Evolutionary conservation across 1,140 invertebrate species (phyloP).

Genomic region (Bathynomus jamesi): DNA sequence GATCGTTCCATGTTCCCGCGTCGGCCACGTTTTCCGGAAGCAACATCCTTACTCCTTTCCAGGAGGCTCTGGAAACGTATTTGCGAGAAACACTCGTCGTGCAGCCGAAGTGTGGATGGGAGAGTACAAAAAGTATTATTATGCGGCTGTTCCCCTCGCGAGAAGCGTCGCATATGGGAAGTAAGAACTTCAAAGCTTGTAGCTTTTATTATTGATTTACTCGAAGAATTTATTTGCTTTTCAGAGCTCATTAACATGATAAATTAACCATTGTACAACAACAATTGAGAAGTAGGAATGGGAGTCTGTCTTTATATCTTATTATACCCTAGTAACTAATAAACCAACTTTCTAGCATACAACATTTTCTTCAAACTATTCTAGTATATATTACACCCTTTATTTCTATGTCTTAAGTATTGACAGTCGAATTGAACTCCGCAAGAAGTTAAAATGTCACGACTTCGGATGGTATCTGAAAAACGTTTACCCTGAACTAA

Average conservation of each 20-base stretch:
- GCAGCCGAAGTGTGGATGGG: conserved; percentile 92
- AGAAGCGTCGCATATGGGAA: conserved; percentile 80
- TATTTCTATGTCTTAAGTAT: conserved; percentile 21
- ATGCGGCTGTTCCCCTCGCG: conserved; percentile 73
- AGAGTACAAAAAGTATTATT: conserved; percentile 87
- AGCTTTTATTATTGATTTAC: neutral
- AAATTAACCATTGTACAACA: too few relatives aligned
- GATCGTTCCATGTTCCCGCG: conserved; percentile 86
- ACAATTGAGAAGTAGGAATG: neutral
- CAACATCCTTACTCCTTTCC: conserved; percentile 92
- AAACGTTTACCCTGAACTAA: conserved; percentile 90
- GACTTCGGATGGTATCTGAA: conserved; percentile 95
- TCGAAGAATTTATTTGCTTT: neutral
- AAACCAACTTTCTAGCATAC: too few relatives aligned
- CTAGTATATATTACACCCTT: too few relatives aligned
- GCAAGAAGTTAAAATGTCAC: conserved; percentile 79
- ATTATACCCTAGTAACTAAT: too few relatives aligned
- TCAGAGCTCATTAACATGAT: neutral
- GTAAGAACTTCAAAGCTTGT: too few relatives aligned
- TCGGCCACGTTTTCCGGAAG: conserved; percentile 82
- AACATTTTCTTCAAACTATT: too few relatives aligned
- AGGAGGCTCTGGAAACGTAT: conserved; percentile 78
- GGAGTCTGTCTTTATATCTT: too few relatives aligned
- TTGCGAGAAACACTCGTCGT: conserved; percentile 74
- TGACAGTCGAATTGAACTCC: conserved; percentile 71